A percentile compares a stretch with the other conserved stretches of the same genome.
phyloP scores from a whole-genome alignment of 2,797 vertebrate species.

The Manis javanica region DNA sequence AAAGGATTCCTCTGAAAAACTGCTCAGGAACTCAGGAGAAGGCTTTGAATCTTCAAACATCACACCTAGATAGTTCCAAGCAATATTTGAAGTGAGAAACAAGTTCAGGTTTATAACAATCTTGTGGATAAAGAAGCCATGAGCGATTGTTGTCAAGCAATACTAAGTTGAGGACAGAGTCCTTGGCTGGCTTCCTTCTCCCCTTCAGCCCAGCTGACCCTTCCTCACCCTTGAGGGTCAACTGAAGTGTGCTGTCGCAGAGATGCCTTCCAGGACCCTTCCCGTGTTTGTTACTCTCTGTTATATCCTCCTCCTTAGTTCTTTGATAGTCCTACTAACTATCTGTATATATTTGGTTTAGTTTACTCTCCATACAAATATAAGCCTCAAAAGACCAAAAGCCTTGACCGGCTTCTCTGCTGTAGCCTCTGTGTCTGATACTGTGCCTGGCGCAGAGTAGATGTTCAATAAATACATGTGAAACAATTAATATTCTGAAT shows the following conservation, averaged over 20 bases:
- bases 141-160: neutral
- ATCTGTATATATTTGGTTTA: neutral
- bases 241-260: neutral
- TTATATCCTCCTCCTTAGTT: neutral
- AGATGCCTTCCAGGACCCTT: neutral
- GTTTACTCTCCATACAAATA: neutral
- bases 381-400: neutral
- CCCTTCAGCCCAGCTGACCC: neutral
- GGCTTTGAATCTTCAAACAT: neutral
- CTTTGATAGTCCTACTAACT: neutral
- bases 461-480: neutral
- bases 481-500: neutral
- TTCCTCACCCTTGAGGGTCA: neutral
- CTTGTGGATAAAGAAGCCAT: neutral
- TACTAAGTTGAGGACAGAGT: neutral
- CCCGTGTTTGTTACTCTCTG: neutral
- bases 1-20: neutral
- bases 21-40: neutral
- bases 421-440: neutral
- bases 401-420: neutral
- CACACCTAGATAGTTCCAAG: neutral
- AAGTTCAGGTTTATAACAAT: neutral
- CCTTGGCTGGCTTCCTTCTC: neutral
- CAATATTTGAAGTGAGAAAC: constrained; percentile 12
- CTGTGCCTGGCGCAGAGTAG: neutral